These are phyloP conservation scores for Orthochromis indermauri DNA, from an alignment of 2,113 vertebrate species.

Conservation along the genomic window DNA sequence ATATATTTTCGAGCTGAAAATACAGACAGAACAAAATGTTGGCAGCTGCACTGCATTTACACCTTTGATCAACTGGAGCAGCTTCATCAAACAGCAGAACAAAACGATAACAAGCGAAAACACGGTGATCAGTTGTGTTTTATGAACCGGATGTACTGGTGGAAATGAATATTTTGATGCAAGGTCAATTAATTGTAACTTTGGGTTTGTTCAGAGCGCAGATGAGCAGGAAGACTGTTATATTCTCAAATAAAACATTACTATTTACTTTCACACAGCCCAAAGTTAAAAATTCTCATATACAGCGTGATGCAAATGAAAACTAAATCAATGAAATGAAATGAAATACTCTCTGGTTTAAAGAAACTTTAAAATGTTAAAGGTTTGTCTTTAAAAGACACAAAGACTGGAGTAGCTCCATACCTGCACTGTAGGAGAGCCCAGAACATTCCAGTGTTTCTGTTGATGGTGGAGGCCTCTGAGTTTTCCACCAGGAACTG, in stretches of 20 bases:
- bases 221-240: background rate
- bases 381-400: background rate
- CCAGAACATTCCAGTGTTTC: constrained; percentile 96
- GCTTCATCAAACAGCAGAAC: background rate
- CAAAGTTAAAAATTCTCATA: background rate
- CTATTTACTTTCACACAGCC: background rate
- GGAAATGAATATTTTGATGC: background rate
- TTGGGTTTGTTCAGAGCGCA: background rate
- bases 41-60: background rate
- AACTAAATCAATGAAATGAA: background rate
- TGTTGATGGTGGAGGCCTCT: constrained; percentile 89
- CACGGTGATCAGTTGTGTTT: background rate
- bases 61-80: background rate
- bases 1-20: background rate
- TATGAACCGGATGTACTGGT: background rate
- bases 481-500: constrained; percentile 92
- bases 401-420: background rate
- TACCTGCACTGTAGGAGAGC: constrained; percentile 96
- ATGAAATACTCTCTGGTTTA: background rate
- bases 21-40: background rate
- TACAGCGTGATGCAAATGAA: background rate
- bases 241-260: background rate
- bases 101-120: background rate
- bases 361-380: background rate
- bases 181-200: background rate